These are phyloP conservation scores for Spilosoma lubricipeda DNA, from an alignment of 2,888 invertebrate genomes.

Conservation along the genomic window DNA sequence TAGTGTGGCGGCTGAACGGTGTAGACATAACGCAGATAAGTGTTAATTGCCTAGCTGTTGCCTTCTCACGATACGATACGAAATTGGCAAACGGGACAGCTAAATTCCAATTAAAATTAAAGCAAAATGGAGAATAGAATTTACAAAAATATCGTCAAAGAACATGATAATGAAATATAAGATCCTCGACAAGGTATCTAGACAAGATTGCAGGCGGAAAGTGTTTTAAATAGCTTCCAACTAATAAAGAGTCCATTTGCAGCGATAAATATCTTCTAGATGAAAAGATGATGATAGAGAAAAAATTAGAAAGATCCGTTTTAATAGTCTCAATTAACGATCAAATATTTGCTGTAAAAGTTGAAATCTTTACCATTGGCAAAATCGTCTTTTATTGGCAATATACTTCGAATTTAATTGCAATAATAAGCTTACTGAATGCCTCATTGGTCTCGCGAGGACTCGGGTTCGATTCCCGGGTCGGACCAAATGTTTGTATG, in stretches of 20 bases:
- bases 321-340: background rate
- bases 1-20: slow-evolving; percentile 55
- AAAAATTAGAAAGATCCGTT: background rate
- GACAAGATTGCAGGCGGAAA: background rate
- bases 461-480: no score
- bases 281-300: background rate
- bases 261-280: no score
- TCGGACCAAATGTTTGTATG: no score
- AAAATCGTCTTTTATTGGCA: no score
- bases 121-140: background rate
- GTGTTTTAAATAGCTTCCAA: no score
- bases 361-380: no score
- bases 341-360: background rate
- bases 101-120: background rate
- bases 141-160: no score
- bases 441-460: no score
- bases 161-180: no score
- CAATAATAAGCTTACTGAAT: no score
- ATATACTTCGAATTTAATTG: no score
- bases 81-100: slow-evolving; percentile 13
- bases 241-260: no score
- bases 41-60: slow-evolving; percentile 58
- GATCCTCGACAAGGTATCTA: background rate
- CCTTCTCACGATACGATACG: slow-evolving; percentile 51
- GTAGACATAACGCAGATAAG: slow-evolving; percentile 58